Evolutionary conservation across 1,140 invertebrate genomes (phyloP).

Genomic region (Drosophila auraria): DNA sequence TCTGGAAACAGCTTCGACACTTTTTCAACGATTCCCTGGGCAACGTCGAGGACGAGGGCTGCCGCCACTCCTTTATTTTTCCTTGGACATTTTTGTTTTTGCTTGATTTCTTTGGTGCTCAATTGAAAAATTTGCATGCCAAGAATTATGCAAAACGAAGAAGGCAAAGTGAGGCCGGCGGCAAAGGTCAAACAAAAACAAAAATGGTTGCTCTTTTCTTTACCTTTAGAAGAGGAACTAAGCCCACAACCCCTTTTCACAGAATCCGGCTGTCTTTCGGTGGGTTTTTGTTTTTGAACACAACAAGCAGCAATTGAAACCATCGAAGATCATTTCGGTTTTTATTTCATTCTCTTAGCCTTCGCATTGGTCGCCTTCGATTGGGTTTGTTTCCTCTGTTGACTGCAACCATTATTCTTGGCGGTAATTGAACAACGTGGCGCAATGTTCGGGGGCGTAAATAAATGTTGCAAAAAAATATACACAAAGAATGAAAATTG

Average conservation of each 20-base stretch:
- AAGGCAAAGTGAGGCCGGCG: slow-evolving; percentile 7
- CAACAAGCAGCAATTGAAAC: slow-evolving; percentile 63
- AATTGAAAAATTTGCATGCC: slow-evolving; percentile 82
- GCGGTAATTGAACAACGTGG: slow-evolving; percentile 79
- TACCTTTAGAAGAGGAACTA: slow-evolving; percentile 14
- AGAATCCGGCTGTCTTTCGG: neutral
- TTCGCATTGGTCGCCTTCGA: slow-evolving; percentile 52
- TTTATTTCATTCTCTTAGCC: slow-evolving; percentile 39
- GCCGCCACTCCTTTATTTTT: slow-evolving; percentile 23
- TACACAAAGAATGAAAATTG: slow-evolving; percentile 51
- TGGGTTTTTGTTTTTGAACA: slow-evolving; percentile 44
- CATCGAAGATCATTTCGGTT: slow-evolving; percentile 72
- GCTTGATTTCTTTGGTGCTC: slow-evolving; percentile 71
- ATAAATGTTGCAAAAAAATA: slow-evolving; percentile 61
- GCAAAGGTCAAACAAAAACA: slow-evolving; percentile 53
- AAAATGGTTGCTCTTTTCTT: slow-evolving; percentile 63
- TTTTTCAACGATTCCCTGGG: slow-evolving; percentile 67
- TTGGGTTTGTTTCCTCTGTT: slow-evolving; percentile 44
- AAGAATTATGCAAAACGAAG: slow-evolving; percentile 74
- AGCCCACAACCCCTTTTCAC: neutral
- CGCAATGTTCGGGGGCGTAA: slow-evolving; percentile 59
- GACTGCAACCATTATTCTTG: slow-evolving; percentile 72
- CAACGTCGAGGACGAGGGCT: slow-evolving; percentile 24
- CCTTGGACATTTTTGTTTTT: slow-evolving; percentile 67
- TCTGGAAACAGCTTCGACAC: slow-evolving; percentile 64